Evolutionary conservation across 2,888 invertebrate species (phyloP).

Genomic region (Scaptomyza cyrtandrae): DNA sequence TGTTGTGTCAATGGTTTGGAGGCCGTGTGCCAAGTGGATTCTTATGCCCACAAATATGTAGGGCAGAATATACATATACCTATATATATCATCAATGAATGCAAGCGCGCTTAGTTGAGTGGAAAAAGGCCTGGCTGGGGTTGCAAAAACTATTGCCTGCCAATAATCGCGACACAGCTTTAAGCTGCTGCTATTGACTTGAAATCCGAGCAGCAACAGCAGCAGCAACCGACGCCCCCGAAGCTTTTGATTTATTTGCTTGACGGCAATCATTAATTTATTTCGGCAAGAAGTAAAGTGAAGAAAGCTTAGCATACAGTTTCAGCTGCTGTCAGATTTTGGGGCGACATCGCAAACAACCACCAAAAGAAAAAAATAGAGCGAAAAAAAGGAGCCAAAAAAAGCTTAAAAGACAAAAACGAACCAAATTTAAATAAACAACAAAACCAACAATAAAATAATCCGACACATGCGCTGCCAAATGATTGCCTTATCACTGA

Average conservation of each 20-base stretch:
- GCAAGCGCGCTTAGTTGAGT: constrained; percentile 73
- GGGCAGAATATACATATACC: not conserved
- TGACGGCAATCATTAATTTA: constrained; percentile 72
- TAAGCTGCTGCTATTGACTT: constrained; percentile 26
- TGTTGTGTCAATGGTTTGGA: constrained; percentile 64
- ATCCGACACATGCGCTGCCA: constrained; percentile 77
- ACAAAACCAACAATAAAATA: constrained; percentile 66
- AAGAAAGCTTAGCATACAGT: constrained; percentile 60
- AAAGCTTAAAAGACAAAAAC: constrained; percentile 23
- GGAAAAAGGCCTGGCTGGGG: constrained; percentile 57
- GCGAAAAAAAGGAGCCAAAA: constrained; percentile 6
- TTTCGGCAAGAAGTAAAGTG: constrained; percentile 32
- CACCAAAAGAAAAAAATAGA: constrained; percentile 8
- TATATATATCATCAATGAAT: constrained; percentile 64
- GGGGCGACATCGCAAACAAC: constrained; percentile 50
- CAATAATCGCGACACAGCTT: constrained; percentile 28
- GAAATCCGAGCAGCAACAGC: constrained; percentile 18
- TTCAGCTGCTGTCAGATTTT: constrained; percentile 73
- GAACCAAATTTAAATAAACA: constrained; percentile 63
- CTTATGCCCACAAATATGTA: constrained; percentile 9
- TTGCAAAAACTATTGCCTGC: constrained; percentile 36
- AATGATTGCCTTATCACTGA: constrained; percentile 64
- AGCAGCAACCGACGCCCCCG: constrained; percentile 15
- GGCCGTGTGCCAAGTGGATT: constrained; percentile 44
- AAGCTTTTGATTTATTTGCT: constrained; percentile 75